phyloP scores from a whole-genome alignment of 2,888 invertebrate species.

The Scaptomyza flava region DNA sequence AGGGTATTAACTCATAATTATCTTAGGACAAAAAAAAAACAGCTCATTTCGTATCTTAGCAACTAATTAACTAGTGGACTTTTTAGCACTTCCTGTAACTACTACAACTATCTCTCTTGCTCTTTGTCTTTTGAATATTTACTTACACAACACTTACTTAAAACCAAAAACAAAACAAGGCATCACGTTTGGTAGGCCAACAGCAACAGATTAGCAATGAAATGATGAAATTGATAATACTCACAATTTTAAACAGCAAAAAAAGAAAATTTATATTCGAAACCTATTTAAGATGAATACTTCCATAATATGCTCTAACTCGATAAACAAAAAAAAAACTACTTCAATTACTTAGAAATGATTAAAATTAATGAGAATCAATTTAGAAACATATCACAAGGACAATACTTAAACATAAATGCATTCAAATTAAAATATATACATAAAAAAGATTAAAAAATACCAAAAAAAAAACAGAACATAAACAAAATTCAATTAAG shows the following conservation, averaged over 20 bases:
- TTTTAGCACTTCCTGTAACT: slow-evolving; percentile 74
- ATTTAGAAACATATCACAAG: slow-evolving; percentile 84
- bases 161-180: slow-evolving; percentile 28
- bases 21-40: slow-evolving; percentile 16
- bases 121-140: slow-evolving; percentile 69
- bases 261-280: slow-evolving; percentile 50
- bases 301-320: slow-evolving; percentile 76
- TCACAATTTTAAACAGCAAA: slow-evolving; percentile 57
- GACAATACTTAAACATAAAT: slow-evolving; percentile 84
- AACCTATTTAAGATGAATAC: slow-evolving; percentile 73
- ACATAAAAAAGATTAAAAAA: slow-evolving; percentile 48
- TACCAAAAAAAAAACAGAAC: slow-evolving; percentile 27
- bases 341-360: slow-evolving; percentile 80
- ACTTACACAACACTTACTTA: slow-evolving; percentile 34
- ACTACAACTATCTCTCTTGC: slow-evolving; percentile 58
- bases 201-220: slow-evolving; percentile 47
- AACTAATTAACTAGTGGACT: slow-evolving; percentile 75
- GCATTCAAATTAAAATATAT: slow-evolving; percentile 68
- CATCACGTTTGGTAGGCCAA: slow-evolving; percentile 57
- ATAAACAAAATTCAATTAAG: slow-evolving; percentile 50
- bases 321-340: slow-evolving; percentile 70
- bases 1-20: slow-evolving; percentile 4
- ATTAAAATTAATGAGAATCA: slow-evolving; percentile 75
- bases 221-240: slow-evolving; percentile 57
- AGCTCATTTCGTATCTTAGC: slow-evolving; percentile 75